A percentile compares a stretch with the other conserved stretches of the same genome.
Conservation (phyloP, 2,888 invertebrate species). For the Parasteatoda lunata region DNA sequence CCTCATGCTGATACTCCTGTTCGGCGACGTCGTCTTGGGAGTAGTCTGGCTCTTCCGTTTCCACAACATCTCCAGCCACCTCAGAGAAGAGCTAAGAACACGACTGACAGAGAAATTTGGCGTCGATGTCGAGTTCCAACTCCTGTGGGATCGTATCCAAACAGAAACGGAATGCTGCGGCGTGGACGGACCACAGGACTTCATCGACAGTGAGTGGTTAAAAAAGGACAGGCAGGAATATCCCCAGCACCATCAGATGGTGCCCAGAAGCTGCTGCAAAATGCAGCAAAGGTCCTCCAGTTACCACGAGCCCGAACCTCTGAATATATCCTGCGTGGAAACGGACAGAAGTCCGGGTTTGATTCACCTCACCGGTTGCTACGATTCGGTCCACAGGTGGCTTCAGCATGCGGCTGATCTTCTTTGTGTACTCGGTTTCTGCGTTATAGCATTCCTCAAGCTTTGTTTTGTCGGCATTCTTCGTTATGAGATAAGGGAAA, state of each 20-base stretch:
- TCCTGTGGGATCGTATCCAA: slow-evolving; percentile 77
- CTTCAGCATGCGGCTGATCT: slow-evolving; percentile 86
- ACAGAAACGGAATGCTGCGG: slow-evolving; percentile 83
- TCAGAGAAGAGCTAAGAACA: slow-evolving; percentile 81
- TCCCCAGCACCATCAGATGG: slow-evolving; percentile 58
- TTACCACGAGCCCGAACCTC: slow-evolving; percentile 71
- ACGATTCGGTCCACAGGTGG: slow-evolving; percentile 83
- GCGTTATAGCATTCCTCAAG: slow-evolving; percentile 91
- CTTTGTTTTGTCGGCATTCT: slow-evolving; percentile 90
- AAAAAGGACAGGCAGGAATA: slow-evolving; percentile 33
- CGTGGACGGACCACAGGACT: slow-evolving; percentile 79
- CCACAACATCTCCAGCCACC: slow-evolving; percentile 83
- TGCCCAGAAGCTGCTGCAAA: slow-evolving; percentile 71
- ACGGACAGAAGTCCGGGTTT: slow-evolving; percentile 50
- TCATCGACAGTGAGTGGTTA: slow-evolving; percentile 70
- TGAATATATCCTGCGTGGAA: slow-evolving; percentile 64
- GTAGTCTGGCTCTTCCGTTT: slow-evolving; percentile 89
- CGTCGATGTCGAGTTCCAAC: slow-evolving; percentile 80
- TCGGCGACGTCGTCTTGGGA: slow-evolving; percentile 88
- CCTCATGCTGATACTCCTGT: slow-evolving; percentile 83
- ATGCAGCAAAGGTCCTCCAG: slow-evolving; percentile 75
- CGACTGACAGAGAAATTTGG: slow-evolving; percentile 83
- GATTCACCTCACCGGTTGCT: slow-evolving; percentile 79
- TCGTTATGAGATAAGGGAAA: slow-evolving; percentile 89
- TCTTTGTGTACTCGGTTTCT: slow-evolving; percentile 85